phyloP scores from a whole-genome alignment of 2,888 invertebrate genomes.

The Oxystoma pomonae region DNA sequence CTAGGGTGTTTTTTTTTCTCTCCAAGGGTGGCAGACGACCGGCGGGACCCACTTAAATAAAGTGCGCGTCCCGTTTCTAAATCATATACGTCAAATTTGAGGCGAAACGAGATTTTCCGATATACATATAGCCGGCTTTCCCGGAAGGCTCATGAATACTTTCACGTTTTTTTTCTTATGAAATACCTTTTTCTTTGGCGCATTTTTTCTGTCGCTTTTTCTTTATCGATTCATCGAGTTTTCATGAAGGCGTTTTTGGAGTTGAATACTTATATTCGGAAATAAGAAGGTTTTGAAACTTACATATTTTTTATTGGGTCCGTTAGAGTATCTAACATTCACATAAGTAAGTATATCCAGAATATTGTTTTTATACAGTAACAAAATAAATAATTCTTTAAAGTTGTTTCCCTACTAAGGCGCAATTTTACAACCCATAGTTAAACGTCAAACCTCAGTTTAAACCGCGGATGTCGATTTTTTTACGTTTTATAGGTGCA shows the following conservation, averaged over 20 bases:
- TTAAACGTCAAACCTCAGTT: too few species aligned
- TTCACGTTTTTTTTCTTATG: background rate
- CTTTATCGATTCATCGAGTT: background rate
- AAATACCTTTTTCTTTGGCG: background rate
- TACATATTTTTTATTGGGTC: too few species aligned
- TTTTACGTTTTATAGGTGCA: too few species aligned
- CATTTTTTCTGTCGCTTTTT: background rate
- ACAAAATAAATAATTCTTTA: too few species aligned
- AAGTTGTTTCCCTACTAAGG: too few species aligned
- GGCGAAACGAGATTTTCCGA: slow-evolving; percentile 26
- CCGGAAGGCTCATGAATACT: background rate
- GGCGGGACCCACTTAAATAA: slow-evolving; percentile 39
- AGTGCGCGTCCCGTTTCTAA: slow-evolving; percentile 41
- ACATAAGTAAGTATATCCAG: too few species aligned
- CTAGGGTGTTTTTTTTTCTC: background rate
- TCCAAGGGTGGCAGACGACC: background rate
- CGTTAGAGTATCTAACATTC: too few species aligned
- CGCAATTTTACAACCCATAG: too few species aligned
- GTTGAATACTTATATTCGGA: too few species aligned
- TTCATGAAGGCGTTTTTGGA: background rate
- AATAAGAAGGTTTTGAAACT: too few species aligned
- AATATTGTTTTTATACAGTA: too few species aligned
- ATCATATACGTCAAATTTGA: slow-evolving; percentile 43
- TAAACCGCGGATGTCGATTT: too few species aligned
- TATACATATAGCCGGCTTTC: slow-evolving; percentile 15